Percentiles rank a stretch among this genome's conserved stretches.
These are phyloP conservation scores for Eptesicus fuscus DNA, from an alignment of 2,113 vertebrate species.

Conservation along the genomic window DNA sequence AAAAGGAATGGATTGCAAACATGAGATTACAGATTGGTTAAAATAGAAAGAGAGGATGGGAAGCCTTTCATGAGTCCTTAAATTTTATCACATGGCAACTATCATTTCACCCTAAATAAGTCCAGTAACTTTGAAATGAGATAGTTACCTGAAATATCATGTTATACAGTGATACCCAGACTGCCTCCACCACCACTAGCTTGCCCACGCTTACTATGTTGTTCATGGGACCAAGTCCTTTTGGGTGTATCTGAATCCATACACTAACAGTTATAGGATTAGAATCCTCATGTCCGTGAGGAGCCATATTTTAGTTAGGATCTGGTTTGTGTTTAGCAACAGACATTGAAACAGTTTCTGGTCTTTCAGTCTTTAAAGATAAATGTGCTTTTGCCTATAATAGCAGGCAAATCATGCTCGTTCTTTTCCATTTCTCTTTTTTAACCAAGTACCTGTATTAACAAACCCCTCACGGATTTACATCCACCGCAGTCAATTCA, in stretches of 20 bases:
- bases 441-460: neutral
- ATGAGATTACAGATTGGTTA: neutral
- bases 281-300: neutral
- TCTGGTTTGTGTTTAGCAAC: neutral
- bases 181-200: neutral
- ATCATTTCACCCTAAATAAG: neutral
- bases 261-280: neutral
- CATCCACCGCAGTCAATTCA: neutral
- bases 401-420: neutral
- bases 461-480: neutral
- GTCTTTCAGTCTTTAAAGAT: neutral
- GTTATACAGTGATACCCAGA: neutral
- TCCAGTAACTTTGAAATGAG: neutral
- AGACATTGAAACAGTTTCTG: neutral
- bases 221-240: neutral
- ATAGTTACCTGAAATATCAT: neutral
- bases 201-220: neutral
- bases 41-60: neutral
- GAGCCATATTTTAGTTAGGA: neutral
- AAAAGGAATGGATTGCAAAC: neutral
- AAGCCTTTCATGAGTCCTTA: neutral
- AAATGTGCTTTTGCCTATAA: neutral
- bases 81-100: neutral
- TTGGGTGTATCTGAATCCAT: neutral
- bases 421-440: neutral